Evolutionary conservation across 2,888 invertebrate species (phyloP), one percentile per base, ranked within the genome.

Genomic region (Zootermopsis nevadensis): DNA sequence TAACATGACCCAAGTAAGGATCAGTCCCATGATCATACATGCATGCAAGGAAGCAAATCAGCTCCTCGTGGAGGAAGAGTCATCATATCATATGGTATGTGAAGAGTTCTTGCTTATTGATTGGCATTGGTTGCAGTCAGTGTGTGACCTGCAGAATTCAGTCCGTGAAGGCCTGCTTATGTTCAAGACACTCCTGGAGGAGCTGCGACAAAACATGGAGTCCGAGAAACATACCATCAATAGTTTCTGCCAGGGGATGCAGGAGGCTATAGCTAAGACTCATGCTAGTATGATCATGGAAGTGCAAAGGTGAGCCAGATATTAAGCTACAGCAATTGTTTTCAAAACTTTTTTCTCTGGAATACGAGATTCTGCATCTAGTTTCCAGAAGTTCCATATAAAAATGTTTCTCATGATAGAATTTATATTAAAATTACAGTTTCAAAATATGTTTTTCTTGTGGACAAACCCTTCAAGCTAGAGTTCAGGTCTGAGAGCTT

Each of bases 91-190:
- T 10, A 27, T 22, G 42, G 35, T n/a, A 74, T 79, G 38, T 79
- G 79, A 55, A 38, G 38, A 35, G 12, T 79, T 33, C 19, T 66
- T 79, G 66, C 60, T 79, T 33, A 79, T 82, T 77, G 7, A 81
- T 53, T 79, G 79, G 38, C 79, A 79, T 79, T 79, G 74, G 60
- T 87, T 87, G 67, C 86, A 91, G 91, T 89, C 90, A 74, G 89
- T 93, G 31, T 90, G 92, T 86, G 92, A 92, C 85, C 90, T 93
- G 22, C 93, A 95, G 90, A 93, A 92, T 19, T 93, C 94, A 0
- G 93, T 94, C 0, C 90, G 93, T 60, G 94, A 95, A 86, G 94
- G 94, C 53, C 91, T 95, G 53, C 90, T 93, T 66, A 91, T 94
- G 76, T 89, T 94, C 81, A 93, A 93, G 86, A 92, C 92, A 0